A percentile compares a stretch with the other conserved stretches of the same genome.
Evolutionary conservation across 2,888 invertebrate genomes (phyloP).

Genomic region (Microctonus hyperodae): DNA sequence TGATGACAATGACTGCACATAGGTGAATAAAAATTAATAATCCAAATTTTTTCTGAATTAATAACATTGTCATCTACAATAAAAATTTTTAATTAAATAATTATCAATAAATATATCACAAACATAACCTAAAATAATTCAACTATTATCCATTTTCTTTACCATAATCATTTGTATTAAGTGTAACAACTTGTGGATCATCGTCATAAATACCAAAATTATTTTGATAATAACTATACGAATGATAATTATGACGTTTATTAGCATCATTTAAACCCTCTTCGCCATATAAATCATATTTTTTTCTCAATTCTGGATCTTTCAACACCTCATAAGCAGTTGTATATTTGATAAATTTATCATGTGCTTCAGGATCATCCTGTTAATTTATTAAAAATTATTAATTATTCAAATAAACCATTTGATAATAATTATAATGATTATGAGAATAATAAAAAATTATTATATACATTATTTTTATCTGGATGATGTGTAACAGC

Average conservation of each 20-base stretch:
- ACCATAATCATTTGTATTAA: constrained; percentile 80
- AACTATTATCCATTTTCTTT: constrained; percentile 47
- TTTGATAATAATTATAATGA: neutral
- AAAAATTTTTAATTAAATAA: neutral
- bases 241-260: constrained; percentile 74
- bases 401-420: constrained; percentile 8
- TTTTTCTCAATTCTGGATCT: constrained; percentile 79
- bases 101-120: constrained; percentile 16
- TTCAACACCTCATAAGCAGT: constrained; percentile 88
- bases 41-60: constrained; percentile 75
- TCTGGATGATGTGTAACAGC: constrained; percentile 80
- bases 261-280: constrained; percentile 70
- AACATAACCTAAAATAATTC: neutral
- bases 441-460: neutral
- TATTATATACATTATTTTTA: constrained; percentile 68
- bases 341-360: constrained; percentile 79
- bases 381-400: constrained; percentile 55
- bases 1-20: constrained; percentile 86
- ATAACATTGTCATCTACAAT: constrained; percentile 62
- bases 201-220: constrained; percentile 88
- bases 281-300: constrained; percentile 82
- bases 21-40: constrained; percentile 88
- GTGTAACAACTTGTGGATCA: constrained; percentile 80
- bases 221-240: constrained; percentile 80
- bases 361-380: constrained; percentile 78